These are phyloP conservation scores for Laticauda laticaudata DNA, from an alignment of 2,113 vertebrate species.

Conservation along the genomic window DNA sequence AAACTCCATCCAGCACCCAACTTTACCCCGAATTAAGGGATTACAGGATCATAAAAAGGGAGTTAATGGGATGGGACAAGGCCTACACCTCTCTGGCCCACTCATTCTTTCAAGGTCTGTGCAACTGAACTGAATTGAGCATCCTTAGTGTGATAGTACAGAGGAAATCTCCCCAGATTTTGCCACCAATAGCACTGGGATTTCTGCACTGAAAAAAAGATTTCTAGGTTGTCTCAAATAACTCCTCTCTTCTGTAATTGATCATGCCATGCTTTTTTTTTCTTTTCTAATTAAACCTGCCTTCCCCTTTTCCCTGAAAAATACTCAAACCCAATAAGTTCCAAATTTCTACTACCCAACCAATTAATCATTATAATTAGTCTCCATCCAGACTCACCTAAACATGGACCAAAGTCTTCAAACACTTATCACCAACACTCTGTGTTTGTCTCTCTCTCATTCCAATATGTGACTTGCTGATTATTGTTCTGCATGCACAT, in stretches of 20 bases:
- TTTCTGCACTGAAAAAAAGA: neutral
- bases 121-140: neutral
- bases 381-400: neutral
- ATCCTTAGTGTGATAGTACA: neutral
- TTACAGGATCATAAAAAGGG: too few species aligned
- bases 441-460: neutral
- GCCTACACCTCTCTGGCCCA: neutral
- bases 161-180: neutral
- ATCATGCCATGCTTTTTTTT: neutral
- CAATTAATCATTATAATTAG: constrained; percentile 48
- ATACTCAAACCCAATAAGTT: neutral
- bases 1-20: too few species aligned
- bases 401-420: neutral
- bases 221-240: neutral
- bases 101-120: neutral
- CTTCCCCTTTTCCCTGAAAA: neutral
- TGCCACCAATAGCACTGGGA: neutral
- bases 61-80: neutral
- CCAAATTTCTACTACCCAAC: constrained; percentile 33
- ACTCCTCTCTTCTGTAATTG: neutral
- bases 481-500: constrained; percentile 13
- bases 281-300: rapidly evolving
- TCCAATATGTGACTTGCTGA: constrained; percentile 5
- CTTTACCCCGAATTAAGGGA: too few species aligned
- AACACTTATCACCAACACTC: constrained; percentile 6